phyloP scores from a whole-genome alignment of 2,888 invertebrate species.

The Ephialtes manifestator region DNA sequence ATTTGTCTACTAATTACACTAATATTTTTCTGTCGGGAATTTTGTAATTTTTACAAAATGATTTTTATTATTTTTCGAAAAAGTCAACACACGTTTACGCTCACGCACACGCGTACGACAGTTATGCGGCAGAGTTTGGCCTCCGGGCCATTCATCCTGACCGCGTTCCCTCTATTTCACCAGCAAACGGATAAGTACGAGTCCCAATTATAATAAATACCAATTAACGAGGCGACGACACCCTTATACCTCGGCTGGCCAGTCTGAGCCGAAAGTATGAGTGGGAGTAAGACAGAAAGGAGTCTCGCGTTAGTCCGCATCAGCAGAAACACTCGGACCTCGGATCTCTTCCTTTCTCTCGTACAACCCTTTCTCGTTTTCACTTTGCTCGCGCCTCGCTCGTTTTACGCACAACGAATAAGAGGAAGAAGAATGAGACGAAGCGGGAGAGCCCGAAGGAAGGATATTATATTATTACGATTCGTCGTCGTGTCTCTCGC shows the following conservation, averaged over 20 bases:
- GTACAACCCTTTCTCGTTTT: conserved; percentile 54
- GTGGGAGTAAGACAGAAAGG: conserved; percentile 25
- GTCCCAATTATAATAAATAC: conserved; percentile 86
- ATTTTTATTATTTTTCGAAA: no score
- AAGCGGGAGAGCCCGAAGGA: conserved; percentile 48
- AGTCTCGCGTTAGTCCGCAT: conserved; percentile 58
- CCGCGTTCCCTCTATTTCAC: conserved; percentile 73
- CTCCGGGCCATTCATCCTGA: conserved; percentile 71
- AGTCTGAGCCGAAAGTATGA: background rate
- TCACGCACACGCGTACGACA: conserved; percentile 21
- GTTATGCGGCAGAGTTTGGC: conserved; percentile 55
- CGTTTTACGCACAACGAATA: conserved; percentile 61
- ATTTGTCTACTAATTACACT: no score
- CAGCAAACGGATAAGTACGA: conserved; percentile 80
- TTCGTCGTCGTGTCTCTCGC: conserved; percentile 67
- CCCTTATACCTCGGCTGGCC: conserved; percentile 74
- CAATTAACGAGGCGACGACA: conserved; percentile 84
- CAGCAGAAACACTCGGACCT: conserved; percentile 30
- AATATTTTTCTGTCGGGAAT: no score
- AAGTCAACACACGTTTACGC: conserved; percentile 16
- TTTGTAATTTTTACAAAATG: no score
- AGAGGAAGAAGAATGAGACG: conserved; percentile 48
- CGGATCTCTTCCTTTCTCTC: conserved; percentile 26
- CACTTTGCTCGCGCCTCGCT: conserved; percentile 58
- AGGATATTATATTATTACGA: conserved; percentile 74